Percentiles rank a stretch among this genome's conserved stretches.
These are phyloP conservation scores for Origma solitaria DNA, from an alignment of 2,113 vertebrate species.

Conservation along the genomic window DNA sequence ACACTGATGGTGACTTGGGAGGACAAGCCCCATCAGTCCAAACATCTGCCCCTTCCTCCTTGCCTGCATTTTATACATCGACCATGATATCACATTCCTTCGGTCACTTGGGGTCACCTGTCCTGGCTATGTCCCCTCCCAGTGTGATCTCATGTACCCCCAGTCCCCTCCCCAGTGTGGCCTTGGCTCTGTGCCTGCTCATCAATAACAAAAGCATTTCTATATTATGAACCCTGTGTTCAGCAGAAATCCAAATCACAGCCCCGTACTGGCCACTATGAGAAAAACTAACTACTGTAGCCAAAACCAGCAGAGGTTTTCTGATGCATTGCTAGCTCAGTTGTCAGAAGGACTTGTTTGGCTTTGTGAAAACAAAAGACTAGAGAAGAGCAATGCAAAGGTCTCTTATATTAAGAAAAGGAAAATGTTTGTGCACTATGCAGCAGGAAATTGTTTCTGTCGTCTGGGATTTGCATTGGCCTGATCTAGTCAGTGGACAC, in stretches of 20 bases:
- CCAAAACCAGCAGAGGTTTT: neutral
- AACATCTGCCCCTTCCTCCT: neutral
- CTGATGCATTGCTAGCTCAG: neutral
- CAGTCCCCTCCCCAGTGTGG: accelerated
- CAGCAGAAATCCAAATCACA: neutral
- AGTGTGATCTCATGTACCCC: accelerated
- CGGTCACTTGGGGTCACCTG: neutral
- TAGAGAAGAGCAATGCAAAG: neutral
- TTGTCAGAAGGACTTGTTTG: neutral
- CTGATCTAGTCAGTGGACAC: neutral
- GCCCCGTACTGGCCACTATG: neutral
- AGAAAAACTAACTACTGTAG: neutral
- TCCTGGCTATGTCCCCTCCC: neutral
- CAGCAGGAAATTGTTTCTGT: neutral
- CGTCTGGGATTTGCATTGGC: neutral
- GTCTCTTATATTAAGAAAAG: neutral
- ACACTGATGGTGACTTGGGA: neutral
- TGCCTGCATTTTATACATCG: too few species aligned
- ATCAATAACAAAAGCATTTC: neutral
- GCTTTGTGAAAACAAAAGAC: neutral
- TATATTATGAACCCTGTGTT: neutral
- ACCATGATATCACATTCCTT: neutral
- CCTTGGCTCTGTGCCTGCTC: neutral
- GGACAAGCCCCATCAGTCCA: neutral
- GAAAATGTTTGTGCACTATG: neutral